Conservation (phyloP, 2,888 invertebrate genomes). For the Macrosoma leucophasiata region DNA sequence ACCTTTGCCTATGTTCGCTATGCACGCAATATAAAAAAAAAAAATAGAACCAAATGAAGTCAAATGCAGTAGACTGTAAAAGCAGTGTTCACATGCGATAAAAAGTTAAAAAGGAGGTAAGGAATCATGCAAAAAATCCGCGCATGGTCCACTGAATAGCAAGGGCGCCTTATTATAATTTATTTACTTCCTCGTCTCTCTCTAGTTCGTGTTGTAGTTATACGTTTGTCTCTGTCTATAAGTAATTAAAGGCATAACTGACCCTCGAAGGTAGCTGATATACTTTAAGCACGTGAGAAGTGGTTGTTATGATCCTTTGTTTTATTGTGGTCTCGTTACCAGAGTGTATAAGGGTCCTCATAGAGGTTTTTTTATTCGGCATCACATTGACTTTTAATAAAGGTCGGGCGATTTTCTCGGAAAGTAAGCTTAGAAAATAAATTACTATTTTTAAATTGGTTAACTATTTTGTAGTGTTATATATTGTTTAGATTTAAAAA, state of each 20-base stretch:
- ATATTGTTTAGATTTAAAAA: too few species aligned
- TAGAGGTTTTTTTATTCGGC: conserved; percentile 30
- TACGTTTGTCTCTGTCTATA: conserved; percentile 36
- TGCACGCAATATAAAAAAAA: conserved; percentile 16
- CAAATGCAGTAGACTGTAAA: conserved; percentile 54
- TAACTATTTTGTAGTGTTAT: too few species aligned
- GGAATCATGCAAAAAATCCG: conserved; percentile 55
- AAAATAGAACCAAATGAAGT: conserved; percentile 28
- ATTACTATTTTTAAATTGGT: too few species aligned
- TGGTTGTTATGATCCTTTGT: conserved; percentile 66
- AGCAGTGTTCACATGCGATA: conserved; percentile 47
- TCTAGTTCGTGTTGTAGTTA: conserved; percentile 21
- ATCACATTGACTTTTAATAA: conserved; percentile 42
- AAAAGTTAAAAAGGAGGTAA: conserved; percentile 37
- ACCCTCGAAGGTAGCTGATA: conserved; percentile 52
- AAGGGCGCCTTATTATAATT: conserved; percentile 60
- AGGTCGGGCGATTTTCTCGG: too few species aligned
- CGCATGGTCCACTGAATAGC: conserved; percentile 49
- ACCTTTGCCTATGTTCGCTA: conserved; percentile 16
- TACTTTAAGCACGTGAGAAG: conserved; percentile 54
- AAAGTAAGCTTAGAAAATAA: too few species aligned
- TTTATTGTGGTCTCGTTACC: conserved; percentile 46
- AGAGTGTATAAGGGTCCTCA: conserved; percentile 46
- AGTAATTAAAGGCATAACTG: conserved; percentile 64
- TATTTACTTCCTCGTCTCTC: conserved; percentile 40